These are phyloP conservation scores for Turritopsis rubra DNA, from an alignment of 30 jellyfish, hydroid and myxozoan genomes.

Conservation along the genomic window DNA sequence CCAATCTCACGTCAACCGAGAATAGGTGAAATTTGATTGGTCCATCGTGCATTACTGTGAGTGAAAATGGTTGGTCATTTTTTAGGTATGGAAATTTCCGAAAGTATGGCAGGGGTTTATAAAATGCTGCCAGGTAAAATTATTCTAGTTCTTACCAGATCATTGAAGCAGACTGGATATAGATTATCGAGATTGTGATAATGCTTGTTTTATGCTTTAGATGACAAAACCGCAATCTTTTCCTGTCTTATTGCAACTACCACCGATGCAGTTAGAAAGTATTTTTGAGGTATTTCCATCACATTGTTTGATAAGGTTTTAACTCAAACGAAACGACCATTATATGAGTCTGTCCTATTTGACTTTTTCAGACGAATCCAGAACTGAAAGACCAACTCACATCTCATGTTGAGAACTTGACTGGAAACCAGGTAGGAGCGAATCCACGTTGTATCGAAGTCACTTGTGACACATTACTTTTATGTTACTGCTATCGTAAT, in stretches of 20 bases:
- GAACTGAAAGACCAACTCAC: conserved; percentile 76
- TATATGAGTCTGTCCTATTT: too few relatives aligned
- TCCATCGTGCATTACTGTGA: too few relatives aligned
- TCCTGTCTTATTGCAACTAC: conserved; percentile 88
- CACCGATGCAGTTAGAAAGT: conserved; percentile 94
- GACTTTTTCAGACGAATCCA: conserved; percentile 71
- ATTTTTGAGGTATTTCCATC: conserved; percentile 71
- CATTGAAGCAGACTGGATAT: background rate
- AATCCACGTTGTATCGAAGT: background rate
- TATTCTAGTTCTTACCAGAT: background rate
- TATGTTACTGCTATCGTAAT: background rate
- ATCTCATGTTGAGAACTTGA: conserved; percentile 68
- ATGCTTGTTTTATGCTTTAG: conserved; percentile 36
- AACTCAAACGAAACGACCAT: background rate
- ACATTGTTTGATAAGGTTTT: background rate
- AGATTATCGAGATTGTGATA: background rate
- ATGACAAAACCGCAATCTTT: conserved; percentile 99
- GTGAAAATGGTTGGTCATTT: conserved; percentile 4
- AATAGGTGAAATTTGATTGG: too few relatives aligned
- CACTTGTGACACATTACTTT: background rate
- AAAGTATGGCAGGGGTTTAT: conserved; percentile 99
- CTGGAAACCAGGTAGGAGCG: conserved; percentile 76
- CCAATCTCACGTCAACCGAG: too few relatives aligned
- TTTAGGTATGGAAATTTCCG: conserved; percentile 97
- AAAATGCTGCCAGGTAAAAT: conserved; percentile 92